Evolutionary conservation across 1,140 invertebrate species (phyloP), one percentile per base, ranked within the genome.

Genomic region (Mactra quadrangularis): DNA sequence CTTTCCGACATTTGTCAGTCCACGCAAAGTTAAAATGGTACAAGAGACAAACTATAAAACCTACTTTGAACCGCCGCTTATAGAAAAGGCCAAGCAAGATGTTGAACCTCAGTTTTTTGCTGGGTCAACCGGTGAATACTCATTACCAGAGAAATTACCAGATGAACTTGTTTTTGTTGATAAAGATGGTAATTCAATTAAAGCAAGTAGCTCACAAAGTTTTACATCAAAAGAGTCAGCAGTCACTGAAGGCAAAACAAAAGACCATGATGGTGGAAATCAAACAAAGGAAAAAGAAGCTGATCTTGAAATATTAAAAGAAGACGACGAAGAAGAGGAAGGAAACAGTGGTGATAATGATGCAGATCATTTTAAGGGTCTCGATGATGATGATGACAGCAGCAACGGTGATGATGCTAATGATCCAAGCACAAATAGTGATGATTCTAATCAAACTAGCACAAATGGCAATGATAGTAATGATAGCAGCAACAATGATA

Each of bases 31-130:
- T 22, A 75, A 57, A 3, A 27, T 82, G 35, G 38, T 79, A 3
- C 64, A 87, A 62, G 75, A 88, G 52, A 81, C 83, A 11, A 33
- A 74, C 0, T 85, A 85, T 64, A 82, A 87, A 50, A 79, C 78
- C 3, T 85, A 50, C 68, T 88, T 82, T 50, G 83, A 83, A 1
- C 87, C 87, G 0, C 87, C 87, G 3, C 57, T 88, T 19, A 75
- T 88, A 19, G 60, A 76, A 29, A 85, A 79, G 33, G 59, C 52
- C 15, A 77, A 71, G 22, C 85, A 88, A 82, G 62, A 53, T 15
- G 64, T 82, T 7, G 84, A 85, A 31, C 87, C 87, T 0, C 57
- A 76, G 0, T 88, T 88, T 55, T 88, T 88, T 52, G 87, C 87
- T 35, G 87, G 87, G 0, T 88, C 87, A 13, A 57, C 50, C 11